phyloP scores from a whole-genome alignment of 2,888 invertebrate genomes.

The Synergus gifuensis region DNA sequence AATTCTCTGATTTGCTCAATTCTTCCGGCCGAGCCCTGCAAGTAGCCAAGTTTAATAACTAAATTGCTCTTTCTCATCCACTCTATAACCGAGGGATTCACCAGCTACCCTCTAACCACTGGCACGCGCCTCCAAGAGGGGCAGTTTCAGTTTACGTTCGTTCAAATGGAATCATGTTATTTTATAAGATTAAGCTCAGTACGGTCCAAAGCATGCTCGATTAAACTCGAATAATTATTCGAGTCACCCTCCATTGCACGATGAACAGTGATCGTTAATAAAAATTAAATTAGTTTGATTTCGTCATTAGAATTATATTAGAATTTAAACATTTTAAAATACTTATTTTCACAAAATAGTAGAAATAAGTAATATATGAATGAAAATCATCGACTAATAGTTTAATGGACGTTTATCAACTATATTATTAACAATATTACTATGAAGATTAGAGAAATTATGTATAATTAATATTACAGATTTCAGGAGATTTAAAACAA shows the following conservation, averaged over 20 bases:
- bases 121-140: constrained; percentile 61
- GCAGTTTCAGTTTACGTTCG: constrained; percentile 51
- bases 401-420: too few species aligned
- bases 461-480: too few species aligned
- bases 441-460: too few species aligned
- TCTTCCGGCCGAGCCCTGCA: constrained; percentile 36
- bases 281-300: constrained; percentile 19
- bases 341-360: not conserved
- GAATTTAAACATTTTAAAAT: not conserved
- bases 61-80: constrained; percentile 61
- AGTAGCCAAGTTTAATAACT: constrained; percentile 60
- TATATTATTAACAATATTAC: too few species aligned
- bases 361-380: not conserved
- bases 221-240: constrained; percentile 44
- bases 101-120: constrained; percentile 50
- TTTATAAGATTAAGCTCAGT: constrained; percentile 56
- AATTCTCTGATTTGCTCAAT: constrained; percentile 32
- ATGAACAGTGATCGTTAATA: constrained; percentile 34
- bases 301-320: not conserved
- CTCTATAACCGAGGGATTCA: constrained; percentile 51
- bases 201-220: constrained; percentile 51
- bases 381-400: not conserved
- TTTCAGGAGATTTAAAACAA: too few species aligned
- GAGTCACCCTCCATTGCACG: constrained; percentile 31
- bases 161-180: constrained; percentile 59